Percentiles rank a stretch among this genome's conserved stretches.
Conservation (phyloP, 2,888 invertebrate genomes). For the Lepas anatifera region DNA sequence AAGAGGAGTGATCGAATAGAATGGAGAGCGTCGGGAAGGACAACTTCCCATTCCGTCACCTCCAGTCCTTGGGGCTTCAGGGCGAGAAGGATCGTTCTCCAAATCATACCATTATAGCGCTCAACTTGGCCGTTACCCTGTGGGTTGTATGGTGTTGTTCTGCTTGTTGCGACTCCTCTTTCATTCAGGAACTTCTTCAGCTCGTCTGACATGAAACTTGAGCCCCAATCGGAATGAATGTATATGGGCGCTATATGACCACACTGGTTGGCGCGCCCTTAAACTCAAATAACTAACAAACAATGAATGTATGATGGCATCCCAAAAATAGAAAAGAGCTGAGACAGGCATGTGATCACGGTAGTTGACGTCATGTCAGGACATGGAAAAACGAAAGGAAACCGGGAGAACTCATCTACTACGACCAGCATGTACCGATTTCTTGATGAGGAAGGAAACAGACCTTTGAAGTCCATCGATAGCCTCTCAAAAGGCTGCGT, state of each 20-base stretch:
- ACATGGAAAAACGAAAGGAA: no score
- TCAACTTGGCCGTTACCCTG: no score
- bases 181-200: constrained; percentile 17
- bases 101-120: no score
- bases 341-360: constrained; percentile 18
- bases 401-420: no score
- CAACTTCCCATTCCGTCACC: constrained; percentile 18
- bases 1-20: constrained; percentile 22
- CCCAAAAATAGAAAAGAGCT: neutral
- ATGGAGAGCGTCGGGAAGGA: constrained; percentile 23
- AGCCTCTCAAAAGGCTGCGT: neutral
- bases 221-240: constrained; percentile 25
- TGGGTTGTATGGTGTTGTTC: constrained; percentile 23
- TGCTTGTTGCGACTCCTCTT: constrained; percentile 22
- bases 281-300: no score
- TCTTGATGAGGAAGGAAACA: no score
- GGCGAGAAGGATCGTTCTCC: no score
- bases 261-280: no score
- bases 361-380: constrained; percentile 20
- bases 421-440: no score
- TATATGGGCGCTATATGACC: no score
- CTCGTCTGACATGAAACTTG: no score
- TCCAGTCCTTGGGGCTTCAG: constrained; percentile 15
- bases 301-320: neutral
- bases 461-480: neutral